phyloP scores from a whole-genome alignment of 2,113 vertebrate genomes.

The Megalops atlanticus region DNA sequence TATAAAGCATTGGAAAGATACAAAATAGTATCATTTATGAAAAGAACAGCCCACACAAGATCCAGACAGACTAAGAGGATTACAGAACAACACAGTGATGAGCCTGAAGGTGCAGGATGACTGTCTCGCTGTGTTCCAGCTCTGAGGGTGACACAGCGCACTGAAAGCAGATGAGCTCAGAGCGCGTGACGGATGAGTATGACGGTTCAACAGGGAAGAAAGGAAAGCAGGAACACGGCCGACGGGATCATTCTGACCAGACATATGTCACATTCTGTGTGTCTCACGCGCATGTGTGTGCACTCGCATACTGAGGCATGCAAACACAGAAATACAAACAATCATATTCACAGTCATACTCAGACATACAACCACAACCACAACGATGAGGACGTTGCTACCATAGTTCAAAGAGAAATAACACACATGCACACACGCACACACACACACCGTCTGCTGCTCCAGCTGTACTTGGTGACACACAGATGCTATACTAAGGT shows the following conservation, averaged over 20 bases:
- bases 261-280: too few species aligned
- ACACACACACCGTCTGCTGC: conserved; percentile 28
- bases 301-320: not conserved
- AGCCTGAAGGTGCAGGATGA: not conserved
- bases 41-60: too few species aligned
- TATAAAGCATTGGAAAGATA: too few species aligned
- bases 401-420: not conserved
- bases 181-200: not conserved
- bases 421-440: not conserved
- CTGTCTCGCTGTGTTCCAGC: not conserved
- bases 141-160: not conserved
- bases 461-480: too few species aligned
- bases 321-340: not conserved
- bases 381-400: not conserved
- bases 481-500: too few species aligned
- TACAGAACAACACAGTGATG: not conserved
- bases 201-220: not conserved
- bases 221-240: not conserved
- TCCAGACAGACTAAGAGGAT: too few species aligned
- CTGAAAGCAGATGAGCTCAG: not conserved
- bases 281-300: not conserved
- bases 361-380: not conserved
- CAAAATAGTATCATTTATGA: too few species aligned
- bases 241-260: too few species aligned
- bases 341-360: not conserved